phyloP scores from a whole-genome alignment of 2,797 vertebrate genomes.

The Hoplostethus atlanticus region DNA sequence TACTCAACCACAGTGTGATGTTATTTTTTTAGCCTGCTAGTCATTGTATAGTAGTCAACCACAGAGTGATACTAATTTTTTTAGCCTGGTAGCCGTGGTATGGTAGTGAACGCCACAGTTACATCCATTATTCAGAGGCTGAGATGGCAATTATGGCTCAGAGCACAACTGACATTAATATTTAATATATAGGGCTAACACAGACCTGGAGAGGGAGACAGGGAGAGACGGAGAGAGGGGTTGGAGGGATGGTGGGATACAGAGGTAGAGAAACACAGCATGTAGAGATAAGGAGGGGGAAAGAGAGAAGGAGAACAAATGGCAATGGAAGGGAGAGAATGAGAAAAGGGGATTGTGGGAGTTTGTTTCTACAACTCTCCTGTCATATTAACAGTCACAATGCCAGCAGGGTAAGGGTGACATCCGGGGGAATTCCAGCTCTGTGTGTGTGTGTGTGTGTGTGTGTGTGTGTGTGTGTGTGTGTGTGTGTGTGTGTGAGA shows the following conservation, averaged over 20 bases:
- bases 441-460: conserved; percentile 24
- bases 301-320: conserved; percentile 63
- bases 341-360: conserved; percentile 66
- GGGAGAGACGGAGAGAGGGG: conserved; percentile 69
- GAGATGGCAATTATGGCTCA: conserved; percentile 99
- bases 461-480: conserved; percentile 29
- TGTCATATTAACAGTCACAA: conserved; percentile 76
- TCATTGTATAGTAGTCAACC: conserved; percentile 90
- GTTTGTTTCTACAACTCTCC: conserved; percentile 67
- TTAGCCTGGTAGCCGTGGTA: conserved; percentile 91
- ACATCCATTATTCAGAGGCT: conserved; percentile 99
- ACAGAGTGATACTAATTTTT: conserved; percentile 86
- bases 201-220: conserved; percentile 88
- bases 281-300: conserved; percentile 55
- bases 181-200: conserved; percentile 99
- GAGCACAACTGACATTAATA: conserved; percentile 99
- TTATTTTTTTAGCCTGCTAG: conserved; percentile 81
- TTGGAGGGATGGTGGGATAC: conserved; percentile 39
- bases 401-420: conserved; percentile 73
- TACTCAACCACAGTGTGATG: conserved; percentile 8
- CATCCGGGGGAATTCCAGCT: conserved; percentile 79
- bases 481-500: conserved; percentile 14
- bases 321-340: conserved; percentile 28
- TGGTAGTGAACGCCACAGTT: conserved; percentile 93
- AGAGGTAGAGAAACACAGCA: conserved; percentile 58